Percentiles rank a stretch among this genome's conserved stretches.
Conservation (phyloP, 2,797 vertebrate genomes). For the Lacerta viridis region DNA sequence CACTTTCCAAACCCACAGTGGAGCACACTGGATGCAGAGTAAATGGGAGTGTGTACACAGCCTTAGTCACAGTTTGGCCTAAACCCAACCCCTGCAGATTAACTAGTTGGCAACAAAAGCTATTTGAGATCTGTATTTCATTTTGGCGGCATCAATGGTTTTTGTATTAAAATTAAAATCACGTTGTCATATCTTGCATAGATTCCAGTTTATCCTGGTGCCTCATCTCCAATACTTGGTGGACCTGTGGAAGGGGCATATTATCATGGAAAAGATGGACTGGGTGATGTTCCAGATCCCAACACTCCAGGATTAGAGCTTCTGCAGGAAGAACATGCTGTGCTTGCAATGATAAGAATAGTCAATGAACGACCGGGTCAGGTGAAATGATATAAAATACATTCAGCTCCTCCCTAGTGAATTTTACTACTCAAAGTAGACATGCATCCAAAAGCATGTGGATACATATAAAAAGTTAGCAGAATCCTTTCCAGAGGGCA, state of each 20-base stretch:
- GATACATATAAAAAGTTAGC: too few relatives aligned
- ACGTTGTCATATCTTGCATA: conserved; percentile 50
- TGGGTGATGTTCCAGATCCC: conserved; percentile 83
- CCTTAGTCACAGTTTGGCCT: neutral
- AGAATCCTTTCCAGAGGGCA: too few relatives aligned
- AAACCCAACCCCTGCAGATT: neutral
- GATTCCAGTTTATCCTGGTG: conserved; percentile 85
- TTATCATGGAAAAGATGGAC: conserved; percentile 83
- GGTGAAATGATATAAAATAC: conserved; percentile 61
- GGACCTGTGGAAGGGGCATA: conserved; percentile 51
- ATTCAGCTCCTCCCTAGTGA: neutral
- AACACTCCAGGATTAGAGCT: conserved; percentile 76
- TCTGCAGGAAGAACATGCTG: conserved; percentile 75
- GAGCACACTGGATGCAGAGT: too few relatives aligned
- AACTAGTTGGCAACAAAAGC: neutral
- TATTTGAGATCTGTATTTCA: neutral
- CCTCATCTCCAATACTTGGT: conserved; percentile 76
- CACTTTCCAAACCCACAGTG: too few relatives aligned
- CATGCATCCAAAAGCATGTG: neutral
- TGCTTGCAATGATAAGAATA: conserved; percentile 83
- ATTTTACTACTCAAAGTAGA: neutral
- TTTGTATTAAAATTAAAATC: neutral
- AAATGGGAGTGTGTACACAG: too few relatives aligned
- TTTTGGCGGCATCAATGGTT: neutral
- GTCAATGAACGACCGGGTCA: conserved; percentile 80